Base-by-base conservation (phyloP, 2,113 vertebrate species). In the Asarcornis scutulata region DNA sequence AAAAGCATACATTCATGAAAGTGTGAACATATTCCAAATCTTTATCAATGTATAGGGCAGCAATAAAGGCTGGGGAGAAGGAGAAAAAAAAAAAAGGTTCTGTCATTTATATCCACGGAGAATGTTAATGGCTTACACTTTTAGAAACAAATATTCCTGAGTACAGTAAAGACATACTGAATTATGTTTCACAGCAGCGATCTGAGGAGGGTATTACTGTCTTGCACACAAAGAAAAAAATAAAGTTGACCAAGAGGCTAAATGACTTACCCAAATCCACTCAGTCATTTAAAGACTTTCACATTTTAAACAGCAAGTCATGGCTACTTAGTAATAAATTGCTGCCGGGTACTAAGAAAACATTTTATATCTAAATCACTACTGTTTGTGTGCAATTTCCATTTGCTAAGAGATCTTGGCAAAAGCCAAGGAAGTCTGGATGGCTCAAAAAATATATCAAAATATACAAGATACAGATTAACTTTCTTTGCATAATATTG, bases 1-100 rank as follows among this genome's bases (percentile, higher is more conserved):
- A 99, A 96, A 99, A 99, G 94, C 99, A 99, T 84, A 99, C 99
- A 10, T 99, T 99, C 99, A 99, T 99, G 98, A 99, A 99, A 80
- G 99, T 99, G 96, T 99, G 99, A 86, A 99, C 99, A 0, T 98
- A 99, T 96, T 99, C 99, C 97, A 99, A 97, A 88, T 99, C 99
- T 97, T 99, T 99, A 93, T 99, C 99, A 53, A 99, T 99, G 98
- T 99, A 99, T 42, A 99, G 98, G 1, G 99, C 99, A 62, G 99
- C 99, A 91, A 99, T 99, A 97, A 99, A 99, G 36, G 99, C 99
- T 99, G 95, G 14, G 13, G 16, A 3, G 1, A 0, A 7, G 14
- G 13, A 7, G 20, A 13, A 38, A 34, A 36, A 68, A 69, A 81
- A 81, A 67, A 40, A 81, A 81, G 14, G 31, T 67, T 80, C 48